phyloP scores from a whole-genome alignment of 92 coral and sea anemone species.

The Porites divaricata region DNA sequence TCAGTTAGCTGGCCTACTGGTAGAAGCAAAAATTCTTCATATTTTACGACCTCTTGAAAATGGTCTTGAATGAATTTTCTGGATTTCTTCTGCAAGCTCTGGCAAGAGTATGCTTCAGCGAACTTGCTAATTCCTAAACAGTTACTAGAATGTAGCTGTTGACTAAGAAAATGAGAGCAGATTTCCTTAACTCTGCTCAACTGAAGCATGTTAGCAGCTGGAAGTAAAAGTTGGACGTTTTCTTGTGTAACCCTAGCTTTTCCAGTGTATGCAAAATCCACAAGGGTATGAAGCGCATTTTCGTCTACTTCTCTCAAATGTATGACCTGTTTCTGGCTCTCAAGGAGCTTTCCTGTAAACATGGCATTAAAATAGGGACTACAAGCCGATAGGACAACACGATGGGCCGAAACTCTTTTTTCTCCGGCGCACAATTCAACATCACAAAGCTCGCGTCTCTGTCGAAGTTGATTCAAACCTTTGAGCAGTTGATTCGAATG shows the following conservation, averaged over 20 bases:
- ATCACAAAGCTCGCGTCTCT: slow-evolving; percentile 89
- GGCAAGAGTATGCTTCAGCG: slow-evolving; percentile 88
- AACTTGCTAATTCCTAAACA: slow-evolving; percentile 86
- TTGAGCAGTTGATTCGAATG: slow-evolving; percentile 88
- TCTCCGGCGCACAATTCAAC: slow-evolving; percentile 90
- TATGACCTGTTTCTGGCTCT: slow-evolving; percentile 87
- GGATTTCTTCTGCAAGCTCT: slow-evolving; percentile 68
- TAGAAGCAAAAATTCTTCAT: slow-evolving; percentile 80
- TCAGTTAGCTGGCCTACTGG: slow-evolving; percentile 69
- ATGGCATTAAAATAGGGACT: slow-evolving; percentile 92
- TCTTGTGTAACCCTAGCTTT: slow-evolving; percentile 87
- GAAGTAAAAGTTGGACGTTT: slow-evolving; percentile 88
- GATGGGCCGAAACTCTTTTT: slow-evolving; percentile 84
- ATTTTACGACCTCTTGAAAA: slow-evolving; percentile 75
- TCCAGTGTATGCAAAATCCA: slow-evolving; percentile 93
- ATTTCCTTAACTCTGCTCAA: slow-evolving; percentile 87
- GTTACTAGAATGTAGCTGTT: slow-evolving; percentile 89
- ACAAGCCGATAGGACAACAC: slow-evolving; percentile 93
- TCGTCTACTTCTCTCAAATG: slow-evolving; percentile 86
- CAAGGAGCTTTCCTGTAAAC: slow-evolving; percentile 89
- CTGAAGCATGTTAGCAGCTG: slow-evolving; percentile 97
- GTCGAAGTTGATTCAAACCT: slow-evolving; percentile 88
- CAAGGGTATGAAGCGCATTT: slow-evolving; percentile 80
- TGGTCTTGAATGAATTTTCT: slow-evolving; percentile 76
- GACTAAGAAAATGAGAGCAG: slow-evolving; percentile 81